Base-by-base conservation (phyloP, 2,888 invertebrate genomes). In the Dryobotodes eremita region DNA sequence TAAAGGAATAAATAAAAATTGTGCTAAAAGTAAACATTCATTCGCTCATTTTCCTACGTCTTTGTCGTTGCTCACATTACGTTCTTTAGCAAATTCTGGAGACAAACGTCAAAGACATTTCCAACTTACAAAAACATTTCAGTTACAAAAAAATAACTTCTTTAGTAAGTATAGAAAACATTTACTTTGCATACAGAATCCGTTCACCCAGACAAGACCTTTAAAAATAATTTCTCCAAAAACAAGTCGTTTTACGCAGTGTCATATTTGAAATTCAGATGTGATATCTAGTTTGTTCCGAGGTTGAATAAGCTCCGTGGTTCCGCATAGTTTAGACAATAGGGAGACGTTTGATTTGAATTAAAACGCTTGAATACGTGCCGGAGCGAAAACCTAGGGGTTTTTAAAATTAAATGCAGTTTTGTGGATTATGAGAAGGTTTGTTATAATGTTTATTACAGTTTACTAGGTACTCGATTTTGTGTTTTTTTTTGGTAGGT, bases 241-340 rank as follows among this genome's bases (percentile, higher is more conserved):
- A 78, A 82, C 72, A 71, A 84, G 62, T 80, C 80, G 75, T 85
- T 83, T 85, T 75, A 86, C 82, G 78, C 81, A 82, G 79, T 83
- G 80, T 85, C 80, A 82, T 82, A 91, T 90, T 90, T 91, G 88
- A 91, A 91, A 82, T 90, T 90, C 90, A 90, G 79, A 90, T 90
- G 84, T 72, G 86, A 83, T 86, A 86, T 84, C 88, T 86, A 83
- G 89, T 90, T 88, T 85, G 86, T 86, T 84, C 82, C 78, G 84
- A 80, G 80, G 81, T 79, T 75, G 73, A 83, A 82, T 81, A 80
- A 83, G 68, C 72, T 76, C 55, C 80, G 79, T 82, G 82, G 82
- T 80, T 71, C 79, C 79, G 79, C 86, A 85, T 85, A 89, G 80
- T 84, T 84, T 83, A 75, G 72, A 84, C 78, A 84, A 84, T 76